Conservation (phyloP, 1,140 invertebrate genomes). For the Leptinotarsa texana region DNA sequence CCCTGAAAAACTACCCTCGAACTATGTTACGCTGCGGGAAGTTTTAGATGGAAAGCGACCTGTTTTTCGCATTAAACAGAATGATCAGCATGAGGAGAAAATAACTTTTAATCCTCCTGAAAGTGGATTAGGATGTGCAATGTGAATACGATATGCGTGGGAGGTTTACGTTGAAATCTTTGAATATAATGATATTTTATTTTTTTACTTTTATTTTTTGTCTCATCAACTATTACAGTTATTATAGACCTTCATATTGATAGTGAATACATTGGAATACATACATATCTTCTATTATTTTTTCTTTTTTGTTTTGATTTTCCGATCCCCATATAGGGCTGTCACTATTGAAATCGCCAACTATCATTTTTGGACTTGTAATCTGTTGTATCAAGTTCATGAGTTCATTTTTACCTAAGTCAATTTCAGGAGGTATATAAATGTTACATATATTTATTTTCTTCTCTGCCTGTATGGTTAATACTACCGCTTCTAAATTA, state of each 20-base stretch:
- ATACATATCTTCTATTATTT: no score
- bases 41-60: conserved; percentile 15
- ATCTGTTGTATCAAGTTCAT: no score
- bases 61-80: conserved; percentile 13
- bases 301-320: no score
- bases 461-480: neutral
- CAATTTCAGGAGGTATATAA: neutral
- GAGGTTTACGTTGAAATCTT: neutral
- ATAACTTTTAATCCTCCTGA: conserved; percentile 21
- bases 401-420: neutral
- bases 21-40: conserved; percentile 20
- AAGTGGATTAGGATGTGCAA: neutral
- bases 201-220: no score
- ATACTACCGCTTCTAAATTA: neutral
- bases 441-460: neutral
- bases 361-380: no score
- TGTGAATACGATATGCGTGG: neutral
- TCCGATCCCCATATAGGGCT: no score
- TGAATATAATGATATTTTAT: no score
- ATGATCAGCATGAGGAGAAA: conserved; percentile 14
- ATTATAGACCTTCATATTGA: no score
- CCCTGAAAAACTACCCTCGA: conserved; percentile 24
- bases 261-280: no score
- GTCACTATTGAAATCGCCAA: no score
- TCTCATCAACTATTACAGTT: no score